Evolutionary conservation across 2,888 invertebrate genomes (phyloP).

Genomic region (Aphidius colemani): DNA sequence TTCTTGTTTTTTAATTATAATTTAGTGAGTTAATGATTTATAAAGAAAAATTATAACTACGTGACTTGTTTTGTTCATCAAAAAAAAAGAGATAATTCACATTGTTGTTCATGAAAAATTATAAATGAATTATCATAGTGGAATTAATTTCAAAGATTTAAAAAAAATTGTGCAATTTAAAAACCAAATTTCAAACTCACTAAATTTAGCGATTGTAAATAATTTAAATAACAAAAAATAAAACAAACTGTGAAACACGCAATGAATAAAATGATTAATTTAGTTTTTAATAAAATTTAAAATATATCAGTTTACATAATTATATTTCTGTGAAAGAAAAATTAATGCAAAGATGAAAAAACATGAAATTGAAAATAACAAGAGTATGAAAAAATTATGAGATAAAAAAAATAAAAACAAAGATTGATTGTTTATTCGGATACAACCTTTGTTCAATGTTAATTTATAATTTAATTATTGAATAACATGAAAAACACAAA

Average conservation of each 20-base stretch:
- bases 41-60: no score
- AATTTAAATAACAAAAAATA: slow-evolving; percentile 24
- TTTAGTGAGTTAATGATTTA: no score
- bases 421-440: slow-evolving; percentile 49
- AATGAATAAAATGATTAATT: slow-evolving; percentile 36
- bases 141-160: no score
- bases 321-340: slow-evolving; percentile 44
- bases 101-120: no score
- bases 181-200: slow-evolving; percentile 35
- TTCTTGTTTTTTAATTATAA: no score
- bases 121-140: no score
- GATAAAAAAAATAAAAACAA: slow-evolving; percentile 19
- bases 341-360: slow-evolving; percentile 34
- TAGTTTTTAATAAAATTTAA: no score
- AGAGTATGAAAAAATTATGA: no score
- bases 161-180: not conserved
- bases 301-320: slow-evolving; percentile 19
- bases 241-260: slow-evolving; percentile 42
- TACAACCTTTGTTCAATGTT: slow-evolving; percentile 48
- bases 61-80: no score
- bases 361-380: no score
- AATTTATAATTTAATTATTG: not conserved
- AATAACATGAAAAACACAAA: slow-evolving; percentile 2
- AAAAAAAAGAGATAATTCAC: no score
- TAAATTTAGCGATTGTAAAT: slow-evolving; percentile 47